Conservation (phyloP, 1,140 invertebrate species). For the Cyrtorhinus lividipennis region DNA sequence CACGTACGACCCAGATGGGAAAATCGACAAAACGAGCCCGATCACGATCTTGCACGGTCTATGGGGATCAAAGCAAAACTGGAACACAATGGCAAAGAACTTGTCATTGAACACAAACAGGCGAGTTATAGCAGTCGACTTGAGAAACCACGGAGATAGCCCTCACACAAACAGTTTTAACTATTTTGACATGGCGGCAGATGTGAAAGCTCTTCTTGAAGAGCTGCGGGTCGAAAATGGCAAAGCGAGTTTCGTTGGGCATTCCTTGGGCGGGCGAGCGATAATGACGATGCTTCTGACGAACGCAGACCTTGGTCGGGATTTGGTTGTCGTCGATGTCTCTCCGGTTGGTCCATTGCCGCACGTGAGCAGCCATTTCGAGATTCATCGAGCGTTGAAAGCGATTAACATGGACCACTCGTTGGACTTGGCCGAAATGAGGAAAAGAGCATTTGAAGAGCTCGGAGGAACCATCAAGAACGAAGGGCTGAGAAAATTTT, state of each 20-base stretch:
- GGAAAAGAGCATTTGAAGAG: conserved; percentile 40
- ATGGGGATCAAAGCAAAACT: conserved; percentile 72
- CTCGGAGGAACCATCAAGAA: conserved; percentile 32
- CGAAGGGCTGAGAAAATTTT: conserved; percentile 40
- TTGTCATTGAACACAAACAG: conserved; percentile 46
- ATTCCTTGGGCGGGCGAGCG: conserved; percentile 81
- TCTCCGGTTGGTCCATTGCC: conserved; percentile 53
- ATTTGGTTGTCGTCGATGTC: conserved; percentile 69
- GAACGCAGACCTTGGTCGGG: conserved; percentile 54
- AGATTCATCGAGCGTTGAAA: conserved; percentile 50
- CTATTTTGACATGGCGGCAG: conserved; percentile 55
- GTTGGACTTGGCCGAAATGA: conserved; percentile 46
- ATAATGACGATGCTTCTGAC: conserved; percentile 63
- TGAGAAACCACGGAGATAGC: conserved; percentile 83
- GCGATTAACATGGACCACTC: conserved; percentile 38
- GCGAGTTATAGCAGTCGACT: conserved; percentile 62
- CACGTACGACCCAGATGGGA: neutral
- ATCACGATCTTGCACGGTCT: conserved; percentile 73
- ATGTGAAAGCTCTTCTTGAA: conserved; percentile 48
- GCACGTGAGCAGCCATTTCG: conserved; percentile 43
- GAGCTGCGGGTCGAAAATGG: conserved; percentile 42
- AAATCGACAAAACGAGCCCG: conserved; percentile 32
- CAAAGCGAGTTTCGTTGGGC: conserved; percentile 58
- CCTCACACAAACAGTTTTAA: conserved; percentile 53
- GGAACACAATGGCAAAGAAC: conserved; percentile 59